Conservation (phyloP, 2,113 vertebrate genomes). For the Cisticola juncidis region DNA sequence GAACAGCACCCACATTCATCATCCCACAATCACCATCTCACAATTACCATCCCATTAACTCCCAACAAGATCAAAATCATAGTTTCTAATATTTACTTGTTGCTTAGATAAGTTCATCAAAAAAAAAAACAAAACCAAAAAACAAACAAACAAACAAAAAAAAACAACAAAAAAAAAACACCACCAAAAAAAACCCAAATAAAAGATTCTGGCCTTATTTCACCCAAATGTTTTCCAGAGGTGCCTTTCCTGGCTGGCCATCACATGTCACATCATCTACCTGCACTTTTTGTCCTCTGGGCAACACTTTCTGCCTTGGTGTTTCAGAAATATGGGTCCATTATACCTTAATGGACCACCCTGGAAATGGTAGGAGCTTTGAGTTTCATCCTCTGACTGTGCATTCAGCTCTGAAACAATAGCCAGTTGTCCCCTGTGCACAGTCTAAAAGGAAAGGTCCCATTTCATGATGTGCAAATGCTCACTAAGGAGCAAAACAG, state of each 20-base stretch:
- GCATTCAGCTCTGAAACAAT: background rate
- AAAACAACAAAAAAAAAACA: no score
- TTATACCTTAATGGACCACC: background rate
- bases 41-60: background rate
- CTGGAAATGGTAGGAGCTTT: background rate
- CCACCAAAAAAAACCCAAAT: background rate
- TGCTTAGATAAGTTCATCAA: background rate
- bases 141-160: no score
- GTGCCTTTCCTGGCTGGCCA: background rate
- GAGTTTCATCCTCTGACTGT: background rate
- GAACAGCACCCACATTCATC: background rate
- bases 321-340: background rate
- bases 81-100: accelerated
- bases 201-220: background rate
- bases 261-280: accelerated
- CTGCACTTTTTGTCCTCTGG: background rate
- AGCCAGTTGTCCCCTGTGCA: accelerated
- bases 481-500: background rate
- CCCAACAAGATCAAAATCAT: background rate
- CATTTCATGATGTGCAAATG: background rate
- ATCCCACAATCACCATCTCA: background rate
- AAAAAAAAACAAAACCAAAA: no score
- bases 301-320: background rate
- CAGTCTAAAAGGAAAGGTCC: background rate
- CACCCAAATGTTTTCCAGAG: background rate